phyloP scores from a whole-genome alignment of 1,140 invertebrate species.

The Mizuhopecten yessoensis region DNA sequence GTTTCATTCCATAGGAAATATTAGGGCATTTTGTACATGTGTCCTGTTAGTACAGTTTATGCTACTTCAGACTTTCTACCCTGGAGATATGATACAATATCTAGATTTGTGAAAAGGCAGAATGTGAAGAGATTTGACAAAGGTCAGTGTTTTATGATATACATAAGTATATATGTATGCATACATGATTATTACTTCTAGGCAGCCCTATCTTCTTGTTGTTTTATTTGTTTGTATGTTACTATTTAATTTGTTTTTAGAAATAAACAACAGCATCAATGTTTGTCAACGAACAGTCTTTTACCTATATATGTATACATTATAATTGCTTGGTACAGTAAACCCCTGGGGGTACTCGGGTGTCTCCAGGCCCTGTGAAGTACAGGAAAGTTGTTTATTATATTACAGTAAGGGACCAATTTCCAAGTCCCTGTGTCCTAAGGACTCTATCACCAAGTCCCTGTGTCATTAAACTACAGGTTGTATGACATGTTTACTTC shows the following conservation, averaged over 20 bases:
- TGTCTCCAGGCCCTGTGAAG: too few relatives aligned
- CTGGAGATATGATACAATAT: background rate
- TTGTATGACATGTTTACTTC: too few relatives aligned
- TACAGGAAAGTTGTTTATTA: background rate
- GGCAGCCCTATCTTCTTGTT: background rate
- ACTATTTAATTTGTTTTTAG: background rate
- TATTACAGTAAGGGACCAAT: background rate
- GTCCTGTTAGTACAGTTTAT: background rate
- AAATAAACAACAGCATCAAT: background rate
- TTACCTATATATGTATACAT: background rate
- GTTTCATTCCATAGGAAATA: slow-evolving; percentile 14
- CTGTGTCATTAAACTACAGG: background rate
- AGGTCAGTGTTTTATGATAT: background rate
- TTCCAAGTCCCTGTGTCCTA: slow-evolving; percentile 10
- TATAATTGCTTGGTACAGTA: background rate
- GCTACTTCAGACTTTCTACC: background rate
- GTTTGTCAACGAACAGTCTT: background rate
- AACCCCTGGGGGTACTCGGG: too few relatives aligned
- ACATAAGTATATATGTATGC: background rate
- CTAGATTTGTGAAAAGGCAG: background rate
- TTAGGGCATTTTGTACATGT: background rate
- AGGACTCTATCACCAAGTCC: background rate
- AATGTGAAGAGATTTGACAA: background rate
- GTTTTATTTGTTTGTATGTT: background rate
- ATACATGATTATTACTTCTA: slow-evolving; percentile 19